Conservation (phyloP, 2,797 vertebrate species). For the Argya squamiceps region DNA sequence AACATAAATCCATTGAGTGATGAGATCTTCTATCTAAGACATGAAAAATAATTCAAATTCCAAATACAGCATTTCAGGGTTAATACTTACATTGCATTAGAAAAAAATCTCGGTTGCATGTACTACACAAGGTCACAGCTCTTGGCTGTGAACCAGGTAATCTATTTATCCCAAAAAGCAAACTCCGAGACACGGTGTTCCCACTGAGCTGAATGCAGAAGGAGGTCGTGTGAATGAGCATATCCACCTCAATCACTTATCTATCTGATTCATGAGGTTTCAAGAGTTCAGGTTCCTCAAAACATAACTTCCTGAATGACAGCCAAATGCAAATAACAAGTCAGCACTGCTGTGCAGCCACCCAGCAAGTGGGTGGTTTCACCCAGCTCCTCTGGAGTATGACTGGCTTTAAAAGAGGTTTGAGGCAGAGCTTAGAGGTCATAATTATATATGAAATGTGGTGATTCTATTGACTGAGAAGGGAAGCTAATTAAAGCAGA, state of each 20-base stretch:
- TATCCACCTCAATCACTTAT: neutral
- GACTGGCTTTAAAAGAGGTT: neutral
- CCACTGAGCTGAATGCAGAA: neutral
- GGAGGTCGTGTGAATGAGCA: neutral
- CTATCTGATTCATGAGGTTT: neutral
- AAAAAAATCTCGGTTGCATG: neutral
- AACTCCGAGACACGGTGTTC: neutral
- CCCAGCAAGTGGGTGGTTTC: neutral
- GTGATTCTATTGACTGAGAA: neutral
- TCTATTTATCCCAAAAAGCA: slow-evolving; percentile 16
- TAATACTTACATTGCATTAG: neutral
- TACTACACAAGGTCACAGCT: neutral
- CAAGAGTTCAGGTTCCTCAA: neutral
- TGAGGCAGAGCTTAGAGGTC: neutral
- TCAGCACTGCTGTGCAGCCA: neutral
- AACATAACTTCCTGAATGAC: neutral
- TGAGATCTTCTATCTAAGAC: neutral
- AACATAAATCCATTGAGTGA: neutral
- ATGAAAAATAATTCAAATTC: neutral
- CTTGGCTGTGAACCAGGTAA: neutral
- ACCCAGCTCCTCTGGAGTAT: neutral
- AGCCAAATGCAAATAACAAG: neutral
- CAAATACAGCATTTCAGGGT: neutral
- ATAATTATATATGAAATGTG: neutral
- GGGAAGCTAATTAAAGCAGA: neutral